Percentiles rank a stretch among this genome's conserved stretches.
phyloP scores from a whole-genome alignment of 2,888 invertebrate species.

The Athetis lepigone region DNA sequence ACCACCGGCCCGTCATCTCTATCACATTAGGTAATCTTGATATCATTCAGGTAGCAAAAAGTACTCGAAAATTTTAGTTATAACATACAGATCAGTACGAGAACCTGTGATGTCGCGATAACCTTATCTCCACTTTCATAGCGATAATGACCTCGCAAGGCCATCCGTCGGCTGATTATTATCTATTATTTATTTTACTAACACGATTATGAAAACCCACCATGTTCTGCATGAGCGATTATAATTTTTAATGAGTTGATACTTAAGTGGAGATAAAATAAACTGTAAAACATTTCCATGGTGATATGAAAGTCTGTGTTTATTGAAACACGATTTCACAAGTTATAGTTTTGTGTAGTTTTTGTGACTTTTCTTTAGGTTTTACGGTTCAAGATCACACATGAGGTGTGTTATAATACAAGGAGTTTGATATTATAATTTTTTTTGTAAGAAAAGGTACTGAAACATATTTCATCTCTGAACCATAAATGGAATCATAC shows the following conservation, averaged over 20 bases:
- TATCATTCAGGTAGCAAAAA: not conserved
- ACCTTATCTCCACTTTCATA: slow-evolving; percentile 56
- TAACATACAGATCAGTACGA: slow-evolving; percentile 40
- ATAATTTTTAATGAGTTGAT: slow-evolving; percentile 40
- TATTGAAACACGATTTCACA: not conserved
- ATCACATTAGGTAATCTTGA: not conserved
- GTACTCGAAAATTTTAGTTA: slow-evolving; percentile 8
- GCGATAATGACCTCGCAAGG: slow-evolving; percentile 70
- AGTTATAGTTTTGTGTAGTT: not conserved
- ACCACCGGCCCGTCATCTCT: not conserved
- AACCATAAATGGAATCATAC: too few species aligned
- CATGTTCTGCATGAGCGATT: slow-evolving; percentile 35
- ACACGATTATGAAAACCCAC: slow-evolving; percentile 46
- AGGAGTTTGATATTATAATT: too few species aligned
- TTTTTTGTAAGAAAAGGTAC: too few species aligned
- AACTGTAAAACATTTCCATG: slow-evolving; percentile 11
- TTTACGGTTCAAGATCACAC: not conserved
- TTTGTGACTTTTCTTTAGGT: not conserved
- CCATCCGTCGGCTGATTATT: slow-evolving; percentile 59
- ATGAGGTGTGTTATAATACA: not conserved
- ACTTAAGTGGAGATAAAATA: slow-evolving; percentile 27
- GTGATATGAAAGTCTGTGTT: slow-evolving; percentile 11
- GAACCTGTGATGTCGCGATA: slow-evolving; percentile 46
- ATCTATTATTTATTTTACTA: slow-evolving; percentile 62
- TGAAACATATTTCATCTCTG: too few species aligned